Percentiles rank a stretch among this genome's conserved stretches.
Evolutionary conservation across 2,797 vertebrate species (phyloP).

Genomic region (Saguinus oedipus): DNA sequence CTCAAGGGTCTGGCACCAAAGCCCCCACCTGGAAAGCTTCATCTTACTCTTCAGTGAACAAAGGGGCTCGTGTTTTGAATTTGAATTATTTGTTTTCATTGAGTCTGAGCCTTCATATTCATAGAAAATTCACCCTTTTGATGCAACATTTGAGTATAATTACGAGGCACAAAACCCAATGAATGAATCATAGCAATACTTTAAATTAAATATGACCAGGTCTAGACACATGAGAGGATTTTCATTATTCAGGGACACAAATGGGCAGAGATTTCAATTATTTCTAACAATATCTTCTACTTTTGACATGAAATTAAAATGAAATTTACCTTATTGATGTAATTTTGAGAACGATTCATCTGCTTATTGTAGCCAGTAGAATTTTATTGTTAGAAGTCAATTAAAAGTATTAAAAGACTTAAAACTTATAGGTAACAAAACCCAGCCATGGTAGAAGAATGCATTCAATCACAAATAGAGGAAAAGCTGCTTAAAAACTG

Average conservation of each 20-base stretch:
- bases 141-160: conserved; percentile 36
- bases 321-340: neutral
- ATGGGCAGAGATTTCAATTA: conserved; percentile 60
- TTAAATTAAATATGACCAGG: conserved; percentile 71
- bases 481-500: neutral
- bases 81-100: conserved; percentile 23
- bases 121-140: conserved; percentile 28
- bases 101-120: neutral
- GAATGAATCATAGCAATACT: conserved; percentile 63
- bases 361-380: neutral
- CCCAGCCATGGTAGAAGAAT: neutral
- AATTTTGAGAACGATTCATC: neutral
- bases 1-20: fast-evolving
- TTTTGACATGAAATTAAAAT: conserved; percentile 35
- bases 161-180: conserved; percentile 45
- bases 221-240: conserved; percentile 52
- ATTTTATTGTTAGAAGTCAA: neutral
- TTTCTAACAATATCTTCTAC: conserved; percentile 18
- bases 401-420: neutral
- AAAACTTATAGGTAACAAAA: neutral
- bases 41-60: neutral
- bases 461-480: neutral
- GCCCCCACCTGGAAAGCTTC: neutral
- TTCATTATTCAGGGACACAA: conserved; percentile 58
- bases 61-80: neutral